Evolutionary conservation across 2,113 vertebrate species (phyloP), one percentile per base, ranked within the genome.

Genomic region (Chaetorhynchus papuensis): DNA sequence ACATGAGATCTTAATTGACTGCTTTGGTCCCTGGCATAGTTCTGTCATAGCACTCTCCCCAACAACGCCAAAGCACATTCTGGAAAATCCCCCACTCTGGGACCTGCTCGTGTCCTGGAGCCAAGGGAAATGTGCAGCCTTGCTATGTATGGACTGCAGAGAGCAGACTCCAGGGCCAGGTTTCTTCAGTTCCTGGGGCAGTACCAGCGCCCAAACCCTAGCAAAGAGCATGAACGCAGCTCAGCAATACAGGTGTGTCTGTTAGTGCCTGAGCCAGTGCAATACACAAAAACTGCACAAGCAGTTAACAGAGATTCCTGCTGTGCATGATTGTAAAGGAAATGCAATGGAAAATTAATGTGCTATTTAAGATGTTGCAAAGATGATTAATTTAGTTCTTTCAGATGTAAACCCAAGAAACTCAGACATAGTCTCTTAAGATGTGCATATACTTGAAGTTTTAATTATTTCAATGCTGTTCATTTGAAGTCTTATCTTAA

Each of bases 91-190:
- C 6, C 5, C 6, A 4, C 8, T 0, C 3, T 42, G 23, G 17
- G 15, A 22, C 19, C 23, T 45, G 7, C 24, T 70, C 7, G 56
- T 79, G 23, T 21, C 33, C 39, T 49, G 42, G 7, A 65, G 15
- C 56, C 33, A 63, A 45, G 16, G 18, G 35, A 50, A 83, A n/a
- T 78, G 13, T 69, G 39, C 3, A 3, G 13, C 54, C 11, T 50
- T 2, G 3, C 53, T 86, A 10, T 0, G 0, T 42, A 15, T 1
- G 1, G 21, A 2, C 12, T 57, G 27, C 30, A 75, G 69, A 68
- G 20, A 84, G 20, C 31, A 78, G 59, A 11, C 13, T 82, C 3
- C 0, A 1, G 30, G 30, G 2, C 12, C n/a, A 45, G 33, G 12
- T 39, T 78, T 15, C 33, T 63, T 63, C 15, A 47, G 26, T 33